Base-by-base conservation (phyloP, 1,140 invertebrate genomes). In the Drosophila neocordata region DNA sequence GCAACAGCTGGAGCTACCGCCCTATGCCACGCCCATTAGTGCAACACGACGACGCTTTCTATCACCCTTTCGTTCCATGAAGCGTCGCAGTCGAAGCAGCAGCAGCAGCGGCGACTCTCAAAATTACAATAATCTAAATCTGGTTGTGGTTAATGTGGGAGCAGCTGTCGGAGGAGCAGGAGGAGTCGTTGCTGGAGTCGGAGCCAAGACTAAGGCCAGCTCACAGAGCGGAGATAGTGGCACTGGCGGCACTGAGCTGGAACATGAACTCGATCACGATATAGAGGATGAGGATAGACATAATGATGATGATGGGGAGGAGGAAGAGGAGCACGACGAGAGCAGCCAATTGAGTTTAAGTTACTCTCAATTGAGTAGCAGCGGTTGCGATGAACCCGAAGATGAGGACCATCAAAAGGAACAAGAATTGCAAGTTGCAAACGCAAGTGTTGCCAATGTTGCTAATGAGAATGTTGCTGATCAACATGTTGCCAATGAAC, bases 1-100 rank as follows among this genome's bases (percentile, higher is more conserved):
- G n/a, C 20, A 52, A 44, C 51, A 55, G 24, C 22, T 67, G 67
- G 13, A 48, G 55, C 44, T 81, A 53, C 68, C 89, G 7, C 78
- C 83, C 69, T 73, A 84, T 69, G 65, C 69, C 87, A 91, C 89
- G 74, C 89, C 89, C 52, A 89, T 76, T 2, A 51, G 81, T 65
- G 79, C 66, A 55, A 75, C 82, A 13, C 72, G 85, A 8, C 89
- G 84, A 4, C 89, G 89, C n/a, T 65, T 91, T n/a, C 80, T 91
- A 1, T 77, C 89, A 18, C 89, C 89, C 18, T 91, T 91, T 58
- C 88, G 88, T 1, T 89, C 89, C 0, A 70, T 91, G 60, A 89
- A 89, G 67, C 79, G 89, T 6, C 89, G 89, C 77, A 91, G 89
- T 73, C 89, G 89, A 41, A 91, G 89, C 82, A 91, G 89, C 71